Conservation (phyloP, 2,113 vertebrate species). For the Todiramphus saurophagus region DNA sequence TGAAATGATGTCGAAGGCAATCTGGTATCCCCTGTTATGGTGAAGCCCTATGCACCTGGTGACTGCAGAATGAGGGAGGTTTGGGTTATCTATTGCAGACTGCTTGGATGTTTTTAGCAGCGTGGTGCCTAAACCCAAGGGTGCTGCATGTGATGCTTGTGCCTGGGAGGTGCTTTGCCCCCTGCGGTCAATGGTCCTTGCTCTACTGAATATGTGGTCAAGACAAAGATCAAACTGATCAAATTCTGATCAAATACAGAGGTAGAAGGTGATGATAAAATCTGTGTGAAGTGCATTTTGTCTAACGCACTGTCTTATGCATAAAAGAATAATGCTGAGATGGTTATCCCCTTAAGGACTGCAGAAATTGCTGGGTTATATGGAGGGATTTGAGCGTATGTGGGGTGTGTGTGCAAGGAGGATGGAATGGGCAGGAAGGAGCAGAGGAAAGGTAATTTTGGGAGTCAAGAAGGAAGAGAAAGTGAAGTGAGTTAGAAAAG, state of each 20-base stretch:
- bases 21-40: no score
- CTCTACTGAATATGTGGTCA: neutral
- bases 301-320: neutral
- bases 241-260: neutral
- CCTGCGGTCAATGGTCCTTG: neutral
- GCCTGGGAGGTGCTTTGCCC: rapidly evolving
- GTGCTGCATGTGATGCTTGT: neutral
- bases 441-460: neutral
- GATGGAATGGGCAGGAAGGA: neutral
- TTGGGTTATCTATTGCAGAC: neutral
- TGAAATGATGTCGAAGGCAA: neutral
- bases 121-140: neutral
- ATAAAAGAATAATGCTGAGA: neutral
- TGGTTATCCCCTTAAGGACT: neutral
- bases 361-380: neutral
- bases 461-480: neutral
- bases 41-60: neutral
- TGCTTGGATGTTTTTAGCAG: neutral
- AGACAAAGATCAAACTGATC: neutral
- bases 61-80: neutral
- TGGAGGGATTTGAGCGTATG: neutral
- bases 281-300: neutral
- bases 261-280: neutral
- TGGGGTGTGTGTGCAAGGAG: rapidly evolving
- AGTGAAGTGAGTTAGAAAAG: neutral